Percentiles rank a stretch among this genome's conserved stretches.
Evolutionary conservation across 2,113 vertebrate species (phyloP).

Genomic region (Elephantulus edwardii): DNA sequence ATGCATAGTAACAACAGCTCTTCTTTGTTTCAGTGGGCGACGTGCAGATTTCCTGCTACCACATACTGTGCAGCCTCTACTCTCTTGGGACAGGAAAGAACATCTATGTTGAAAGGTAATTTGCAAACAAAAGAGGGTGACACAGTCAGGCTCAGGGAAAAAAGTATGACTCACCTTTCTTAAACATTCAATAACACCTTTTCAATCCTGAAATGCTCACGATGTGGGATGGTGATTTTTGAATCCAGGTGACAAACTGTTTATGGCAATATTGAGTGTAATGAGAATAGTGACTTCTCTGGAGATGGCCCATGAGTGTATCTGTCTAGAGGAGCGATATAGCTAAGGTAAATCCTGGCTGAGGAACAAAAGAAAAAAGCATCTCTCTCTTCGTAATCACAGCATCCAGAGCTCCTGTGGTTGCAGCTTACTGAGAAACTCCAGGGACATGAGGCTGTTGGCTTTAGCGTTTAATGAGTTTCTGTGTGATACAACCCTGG

Average conservation of each 20-base stretch:
- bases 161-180: background rate
- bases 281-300: background rate
- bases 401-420: constrained; percentile 16
- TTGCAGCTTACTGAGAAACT: constrained; percentile 21
- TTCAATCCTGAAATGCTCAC: constrained; percentile 18
- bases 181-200: background rate
- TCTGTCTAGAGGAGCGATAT: background rate
- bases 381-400: constrained; percentile 2
- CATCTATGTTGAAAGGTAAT: constrained; percentile 99
- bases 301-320: background rate
- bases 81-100: constrained; percentile 98
- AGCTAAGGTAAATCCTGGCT: background rate
- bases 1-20: background rate
- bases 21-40: constrained; percentile 90
- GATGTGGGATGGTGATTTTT: background rate
- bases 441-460: background rate
- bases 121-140: constrained; percentile 35
- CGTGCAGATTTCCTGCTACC: constrained; percentile 97
- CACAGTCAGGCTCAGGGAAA: background rate
- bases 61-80: constrained; percentile 95
- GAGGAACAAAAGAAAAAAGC: background rate
- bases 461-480: constrained; percentile 56
- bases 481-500: background rate
- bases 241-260: background rate
- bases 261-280: background rate